A percentile compares a stretch with the other conserved stretches of the same genome.
phyloP scores from a whole-genome alignment of 2,888 invertebrate species.

The Mimas tiliae region DNA sequence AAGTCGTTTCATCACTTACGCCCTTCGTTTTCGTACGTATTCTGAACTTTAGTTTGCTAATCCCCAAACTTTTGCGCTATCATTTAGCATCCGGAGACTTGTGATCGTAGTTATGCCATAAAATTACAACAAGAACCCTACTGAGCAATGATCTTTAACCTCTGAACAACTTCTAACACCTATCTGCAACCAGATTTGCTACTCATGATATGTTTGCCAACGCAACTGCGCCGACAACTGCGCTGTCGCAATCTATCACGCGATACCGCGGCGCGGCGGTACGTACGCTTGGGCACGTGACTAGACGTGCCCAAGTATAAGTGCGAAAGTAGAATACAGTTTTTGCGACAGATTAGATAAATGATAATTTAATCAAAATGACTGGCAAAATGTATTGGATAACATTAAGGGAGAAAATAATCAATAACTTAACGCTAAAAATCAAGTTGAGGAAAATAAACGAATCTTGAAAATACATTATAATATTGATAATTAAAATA shows the following conservation, averaged over 20 bases:
- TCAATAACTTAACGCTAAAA: no score
- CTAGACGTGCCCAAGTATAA: no score
- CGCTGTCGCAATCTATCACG: conserved; percentile 21
- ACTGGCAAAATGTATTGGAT: background rate
- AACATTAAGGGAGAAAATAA: background rate
- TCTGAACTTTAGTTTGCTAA: no score
- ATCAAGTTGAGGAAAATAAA: no score
- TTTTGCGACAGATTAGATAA: background rate
- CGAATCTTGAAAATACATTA: no score
- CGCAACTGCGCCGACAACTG: conserved; percentile 10
- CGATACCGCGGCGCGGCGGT: conserved; percentile 13
- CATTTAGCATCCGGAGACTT: no score
- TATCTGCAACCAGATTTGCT: conserved; percentile 17
- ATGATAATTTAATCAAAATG: background rate
- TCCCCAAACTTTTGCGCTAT: no score
- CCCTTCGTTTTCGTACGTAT: no score
- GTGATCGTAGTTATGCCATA: no score
- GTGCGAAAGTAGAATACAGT: conserved; percentile 15
- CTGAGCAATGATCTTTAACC: conserved; percentile 9
- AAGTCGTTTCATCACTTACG: no score
- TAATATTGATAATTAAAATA: no score
- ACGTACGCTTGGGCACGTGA: conserved; percentile 10
- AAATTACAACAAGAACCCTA: conserved; percentile 2
- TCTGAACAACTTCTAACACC: conserved; percentile 20
- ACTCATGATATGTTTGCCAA: conserved; percentile 19